phyloP scores from a whole-genome alignment of 2,888 invertebrate genomes.

The Eilema griseolum region DNA sequence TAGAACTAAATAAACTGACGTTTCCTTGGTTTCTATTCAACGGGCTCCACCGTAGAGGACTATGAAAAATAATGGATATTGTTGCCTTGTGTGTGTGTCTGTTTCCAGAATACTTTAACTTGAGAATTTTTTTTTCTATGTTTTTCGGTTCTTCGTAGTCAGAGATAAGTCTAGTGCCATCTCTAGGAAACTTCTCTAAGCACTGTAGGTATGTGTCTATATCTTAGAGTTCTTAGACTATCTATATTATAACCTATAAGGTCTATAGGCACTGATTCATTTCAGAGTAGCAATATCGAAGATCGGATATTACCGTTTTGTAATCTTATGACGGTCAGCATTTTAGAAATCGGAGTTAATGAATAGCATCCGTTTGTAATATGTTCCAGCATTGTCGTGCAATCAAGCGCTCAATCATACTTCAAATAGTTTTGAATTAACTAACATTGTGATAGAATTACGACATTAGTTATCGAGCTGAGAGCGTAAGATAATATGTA shows the following conservation, averaged over 20 bases:
- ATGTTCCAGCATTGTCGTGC: slow-evolving; percentile 52
- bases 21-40: no score
- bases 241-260: no score
- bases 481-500: neutral
- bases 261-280: neutral
- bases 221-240: no score
- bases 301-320: neutral
- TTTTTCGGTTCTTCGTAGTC: no score
- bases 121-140: no score
- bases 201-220: neutral
- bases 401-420: slow-evolving; percentile 64
- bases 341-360: slow-evolving; percentile 25
- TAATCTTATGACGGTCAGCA: neutral
- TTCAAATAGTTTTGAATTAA: slow-evolving; percentile 72
- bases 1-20: no score
- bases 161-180: no score
- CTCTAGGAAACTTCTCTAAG: no score
- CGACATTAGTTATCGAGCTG: slow-evolving; percentile 37
- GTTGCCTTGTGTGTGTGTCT: no score
- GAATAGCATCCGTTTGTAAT: slow-evolving; percentile 43
- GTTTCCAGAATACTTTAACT: no score
- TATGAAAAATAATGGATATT: no score
- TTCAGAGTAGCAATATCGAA: neutral
- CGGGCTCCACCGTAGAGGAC: no score
- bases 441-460: slow-evolving; percentile 64